Base-by-base conservation (phyloP, 2,888 invertebrate species). In the Ochropleura leucogaster region DNA sequence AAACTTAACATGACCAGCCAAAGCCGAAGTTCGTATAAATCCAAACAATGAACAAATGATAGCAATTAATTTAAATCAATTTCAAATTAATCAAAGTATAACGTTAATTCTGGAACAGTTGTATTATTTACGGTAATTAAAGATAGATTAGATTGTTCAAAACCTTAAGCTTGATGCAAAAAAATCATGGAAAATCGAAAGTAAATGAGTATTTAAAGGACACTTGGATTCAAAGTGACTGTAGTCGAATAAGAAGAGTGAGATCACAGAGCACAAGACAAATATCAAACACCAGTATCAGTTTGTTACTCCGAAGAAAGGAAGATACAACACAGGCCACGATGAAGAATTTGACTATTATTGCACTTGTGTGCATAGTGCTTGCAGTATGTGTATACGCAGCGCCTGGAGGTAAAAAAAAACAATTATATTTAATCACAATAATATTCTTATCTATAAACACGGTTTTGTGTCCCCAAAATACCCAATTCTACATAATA, bases 301-400 rank as follows among this genome's bases (percentile, higher is more conserved):
- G 59, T 30, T 20, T 49, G 10, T 14, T 6, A 47, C 20, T 47
- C 30, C 6, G 30, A 57, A n/a, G 3, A 65, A 62, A 57, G 7
- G 0, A 18, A 57, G 2, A 60, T 16, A 76, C 12, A 49, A 72
- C 6, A 63, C 5, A 68, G 16, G 6, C 40, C 18, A 87, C 72
- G 47, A 90, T 90, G 90, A 89, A 86, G 79, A 87, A 84, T 40
- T 73, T 85, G 0, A 87, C 88, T 6, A 55, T 88, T 0, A 14
- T 87, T 14, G 78, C 72, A 0, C 79, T 90, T 57, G 16, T 67
- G 7, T 16, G 90, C 0, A 73, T 88, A 5, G 80, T 87, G 8
- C 30, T 88, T 40, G 85, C 79, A 16, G 85, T 87, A 7, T 86
- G 77, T 62, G 84, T 82, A 2, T 60, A 75, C 3, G 85, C 86